Conservation (phyloP, 30 jellyfish, hydroid and myxozoan genomes). For the Chrysaora quinquecirrha region DNA sequence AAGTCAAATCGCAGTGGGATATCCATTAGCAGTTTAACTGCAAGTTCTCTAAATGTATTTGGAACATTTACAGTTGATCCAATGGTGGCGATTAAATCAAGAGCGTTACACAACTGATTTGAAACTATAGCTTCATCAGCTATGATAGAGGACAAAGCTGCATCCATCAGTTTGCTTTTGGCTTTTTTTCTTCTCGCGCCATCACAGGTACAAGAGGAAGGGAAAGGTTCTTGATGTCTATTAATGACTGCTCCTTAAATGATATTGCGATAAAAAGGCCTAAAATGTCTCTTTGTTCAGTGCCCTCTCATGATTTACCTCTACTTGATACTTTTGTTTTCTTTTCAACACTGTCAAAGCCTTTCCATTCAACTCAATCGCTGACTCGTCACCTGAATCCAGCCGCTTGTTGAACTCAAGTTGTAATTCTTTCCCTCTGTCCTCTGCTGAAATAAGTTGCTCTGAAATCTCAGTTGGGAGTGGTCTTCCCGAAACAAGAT, state of each 20-base stretch:
- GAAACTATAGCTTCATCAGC: not conserved
- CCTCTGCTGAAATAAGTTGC: not conserved
- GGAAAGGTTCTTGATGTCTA: not conserved
- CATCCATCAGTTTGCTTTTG: slow-evolving; percentile 12
- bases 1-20: not conserved
- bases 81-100: slow-evolving; percentile 20
- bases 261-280: slow-evolving; percentile 2
- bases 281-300: not conserved
- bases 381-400: too few relatives aligned
- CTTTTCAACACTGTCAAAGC: not conserved
- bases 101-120: not conserved
- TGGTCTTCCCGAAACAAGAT: not conserved
- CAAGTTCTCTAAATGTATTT: slow-evolving; percentile 2
- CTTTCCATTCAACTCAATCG: slow-evolving; percentile 5
- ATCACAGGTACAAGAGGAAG: slow-evolving; percentile 15
- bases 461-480: not conserved
- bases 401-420: too few relatives aligned
- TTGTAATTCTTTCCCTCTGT: too few relatives aligned
- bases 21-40: not conserved
- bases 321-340: not conserved
- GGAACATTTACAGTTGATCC: too few relatives aligned
- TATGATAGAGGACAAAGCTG: not conserved
- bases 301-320: not conserved
- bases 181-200: slow-evolving; percentile 16
- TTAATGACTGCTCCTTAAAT: not conserved